Conservation (phyloP, 2,113 vertebrate genomes). For the Anthoscopus minutus region DNA sequence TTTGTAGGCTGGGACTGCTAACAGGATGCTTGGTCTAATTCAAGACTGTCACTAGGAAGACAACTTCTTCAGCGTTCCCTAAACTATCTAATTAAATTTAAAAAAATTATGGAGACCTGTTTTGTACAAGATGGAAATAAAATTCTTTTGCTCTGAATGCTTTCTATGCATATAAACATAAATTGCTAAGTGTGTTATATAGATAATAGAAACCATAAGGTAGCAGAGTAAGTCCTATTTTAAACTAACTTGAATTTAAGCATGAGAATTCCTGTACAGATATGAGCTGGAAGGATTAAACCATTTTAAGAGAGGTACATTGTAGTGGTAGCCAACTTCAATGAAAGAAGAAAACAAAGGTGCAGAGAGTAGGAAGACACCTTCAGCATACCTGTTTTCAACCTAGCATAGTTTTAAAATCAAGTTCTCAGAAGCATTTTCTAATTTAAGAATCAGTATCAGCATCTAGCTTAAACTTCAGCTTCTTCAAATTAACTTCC, state of each 20-base stretch:
- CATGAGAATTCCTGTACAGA: neutral
- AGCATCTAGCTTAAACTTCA: neutral
- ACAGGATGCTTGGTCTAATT: constrained; percentile 30
- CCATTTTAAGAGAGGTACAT: neutral
- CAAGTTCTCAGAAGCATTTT: neutral
- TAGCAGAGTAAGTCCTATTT: neutral
- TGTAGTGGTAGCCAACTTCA: neutral
- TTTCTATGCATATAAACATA: neutral
- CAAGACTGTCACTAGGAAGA: neutral
- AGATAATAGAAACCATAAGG: neutral
- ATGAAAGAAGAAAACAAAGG: neutral
- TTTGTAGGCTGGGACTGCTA: neutral
- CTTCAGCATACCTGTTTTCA: neutral
- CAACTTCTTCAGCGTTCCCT: neutral
- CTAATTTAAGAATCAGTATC: neutral
- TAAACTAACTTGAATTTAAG: neutral
- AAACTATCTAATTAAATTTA: neutral
- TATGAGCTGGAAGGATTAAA: neutral
- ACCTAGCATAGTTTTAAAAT: neutral
- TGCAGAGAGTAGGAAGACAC: rapidly evolving
- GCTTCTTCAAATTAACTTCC: neutral
- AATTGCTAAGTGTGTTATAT: neutral
- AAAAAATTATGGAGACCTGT: neutral
- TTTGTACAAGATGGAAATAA: neutral
- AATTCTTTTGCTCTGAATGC: neutral